Conservation (phyloP, 2,113 vertebrate genomes). For the Stomatorhinus ivindoensis region DNA sequence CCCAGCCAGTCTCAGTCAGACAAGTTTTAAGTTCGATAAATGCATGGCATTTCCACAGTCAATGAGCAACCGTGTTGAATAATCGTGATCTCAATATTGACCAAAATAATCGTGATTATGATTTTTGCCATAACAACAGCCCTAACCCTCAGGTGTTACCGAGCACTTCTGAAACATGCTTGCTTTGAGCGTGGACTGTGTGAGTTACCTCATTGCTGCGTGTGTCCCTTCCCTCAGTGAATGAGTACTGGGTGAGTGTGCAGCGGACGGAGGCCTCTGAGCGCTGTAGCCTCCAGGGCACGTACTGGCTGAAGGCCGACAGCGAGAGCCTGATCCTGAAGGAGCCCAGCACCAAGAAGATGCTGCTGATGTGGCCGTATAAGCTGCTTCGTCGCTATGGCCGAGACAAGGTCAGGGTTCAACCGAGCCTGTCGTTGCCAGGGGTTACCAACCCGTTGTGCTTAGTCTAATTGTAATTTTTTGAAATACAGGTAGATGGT, state of each 20-base stretch:
- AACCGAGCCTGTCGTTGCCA: neutral
- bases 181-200: neutral
- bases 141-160: neutral
- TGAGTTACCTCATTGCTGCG: neutral
- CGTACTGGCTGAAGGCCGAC: conserved; percentile 78
- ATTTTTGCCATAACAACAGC: neutral
- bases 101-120: neutral
- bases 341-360: conserved; percentile 62
- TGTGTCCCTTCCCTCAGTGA: conserved; percentile 56
- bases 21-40: neutral
- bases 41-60: neutral
- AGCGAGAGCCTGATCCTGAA: conserved; percentile 67
- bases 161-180: neutral
- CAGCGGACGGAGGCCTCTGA: conserved; percentile 87
- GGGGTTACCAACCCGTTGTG: neutral
- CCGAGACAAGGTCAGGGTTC: conserved; percentile 76
- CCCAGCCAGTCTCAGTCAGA: neutral
- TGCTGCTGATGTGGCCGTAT: conserved; percentile 80
- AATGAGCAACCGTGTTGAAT: neutral
- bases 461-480: neutral
- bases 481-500: neutral
- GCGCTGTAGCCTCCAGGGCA: conserved; percentile 71
- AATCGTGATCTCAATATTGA: neutral
- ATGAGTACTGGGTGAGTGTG: conserved; percentile 79
- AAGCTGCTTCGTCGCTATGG: conserved; percentile 89